Evolutionary conservation across 2,888 invertebrate species (phyloP).

Genomic region (Rugalucina vietnamica): DNA sequence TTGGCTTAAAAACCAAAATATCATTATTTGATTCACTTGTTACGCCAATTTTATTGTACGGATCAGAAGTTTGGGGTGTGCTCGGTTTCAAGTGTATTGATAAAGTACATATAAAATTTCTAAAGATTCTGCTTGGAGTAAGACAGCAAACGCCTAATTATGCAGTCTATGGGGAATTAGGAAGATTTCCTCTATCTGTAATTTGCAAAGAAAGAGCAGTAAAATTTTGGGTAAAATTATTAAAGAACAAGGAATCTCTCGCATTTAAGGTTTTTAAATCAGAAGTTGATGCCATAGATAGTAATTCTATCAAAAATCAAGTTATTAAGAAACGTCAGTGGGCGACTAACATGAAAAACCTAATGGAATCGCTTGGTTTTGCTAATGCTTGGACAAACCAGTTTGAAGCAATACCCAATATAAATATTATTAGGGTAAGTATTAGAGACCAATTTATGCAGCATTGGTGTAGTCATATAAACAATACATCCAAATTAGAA

Average conservation of each 20-base stretch:
- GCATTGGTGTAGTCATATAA: too few species aligned
- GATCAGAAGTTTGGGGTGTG: neutral
- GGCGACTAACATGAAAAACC: too few species aligned
- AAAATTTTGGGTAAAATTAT: neutral
- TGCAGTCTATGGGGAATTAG: neutral
- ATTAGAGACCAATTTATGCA: too few species aligned
- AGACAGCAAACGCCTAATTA: neutral
- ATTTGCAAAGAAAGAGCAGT: neutral
- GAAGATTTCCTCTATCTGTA: neutral
- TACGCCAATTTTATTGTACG: neutral
- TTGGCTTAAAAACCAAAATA: neutral
- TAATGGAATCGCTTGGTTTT: too few species aligned
- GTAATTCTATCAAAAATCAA: too few species aligned
- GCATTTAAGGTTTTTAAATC: too few species aligned
- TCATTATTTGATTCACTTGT: neutral
- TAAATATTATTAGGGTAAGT: too few species aligned
- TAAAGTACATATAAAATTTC: neutral
- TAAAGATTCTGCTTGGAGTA: neutral
- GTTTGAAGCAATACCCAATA: too few species aligned
- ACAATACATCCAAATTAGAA: too few species aligned
- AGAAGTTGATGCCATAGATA: too few species aligned
- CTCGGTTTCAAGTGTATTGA: neutral
- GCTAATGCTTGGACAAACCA: too few species aligned
- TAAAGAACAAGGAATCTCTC: neutral
- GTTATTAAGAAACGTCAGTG: too few species aligned